phyloP scores from a whole-genome alignment of 2,113 vertebrate species.

The Takifugu flavidus region DNA sequence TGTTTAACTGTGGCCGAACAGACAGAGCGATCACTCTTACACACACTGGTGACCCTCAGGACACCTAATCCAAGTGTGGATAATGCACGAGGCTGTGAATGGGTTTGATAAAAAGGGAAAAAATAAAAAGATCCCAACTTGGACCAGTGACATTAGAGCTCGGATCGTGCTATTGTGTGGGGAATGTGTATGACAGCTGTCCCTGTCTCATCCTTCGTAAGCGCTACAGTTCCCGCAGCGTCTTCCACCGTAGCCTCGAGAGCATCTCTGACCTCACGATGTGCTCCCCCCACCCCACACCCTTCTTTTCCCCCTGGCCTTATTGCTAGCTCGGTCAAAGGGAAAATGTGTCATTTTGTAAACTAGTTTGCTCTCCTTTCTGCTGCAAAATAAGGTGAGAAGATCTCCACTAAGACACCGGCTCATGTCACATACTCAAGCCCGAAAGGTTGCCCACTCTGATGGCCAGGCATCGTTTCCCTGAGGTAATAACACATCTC shows the following conservation, averaged over 20 bases:
- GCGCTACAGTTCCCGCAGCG: slow-evolving; percentile 58
- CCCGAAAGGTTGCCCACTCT: slow-evolving; percentile 37
- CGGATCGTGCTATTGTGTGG: slow-evolving; percentile 10
- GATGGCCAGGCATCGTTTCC: slow-evolving; percentile 18
- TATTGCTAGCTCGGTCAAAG: not conserved
- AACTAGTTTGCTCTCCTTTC: not conserved
- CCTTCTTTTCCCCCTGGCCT: not conserved
- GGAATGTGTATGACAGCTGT: slow-evolving; percentile 60
- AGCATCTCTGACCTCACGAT: slow-evolving; percentile 46
- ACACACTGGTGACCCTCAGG: slow-evolving; percentile 24
- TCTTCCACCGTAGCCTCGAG: slow-evolving; percentile 47
- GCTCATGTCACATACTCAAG: no score
- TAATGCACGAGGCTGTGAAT: slow-evolving; percentile 19
- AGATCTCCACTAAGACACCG: not conserved
- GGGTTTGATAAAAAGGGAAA: not conserved
- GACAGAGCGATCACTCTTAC: slow-evolving; percentile 15
- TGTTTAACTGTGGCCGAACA: slow-evolving; percentile 14
- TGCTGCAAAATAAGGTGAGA: not conserved
- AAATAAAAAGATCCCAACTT: slow-evolving; percentile 16
- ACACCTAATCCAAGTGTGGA: slow-evolving; percentile 3
- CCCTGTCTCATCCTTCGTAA: slow-evolving; percentile 59
- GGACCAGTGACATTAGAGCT: not conserved
- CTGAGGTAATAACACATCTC: slow-evolving; percentile 6
- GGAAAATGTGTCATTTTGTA: not conserved
- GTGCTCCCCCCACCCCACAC: slow-evolving; percentile 13